Evolutionary conservation across 2,888 invertebrate genomes (phyloP).

Genomic region (Ptilodon capucinus): DNA sequence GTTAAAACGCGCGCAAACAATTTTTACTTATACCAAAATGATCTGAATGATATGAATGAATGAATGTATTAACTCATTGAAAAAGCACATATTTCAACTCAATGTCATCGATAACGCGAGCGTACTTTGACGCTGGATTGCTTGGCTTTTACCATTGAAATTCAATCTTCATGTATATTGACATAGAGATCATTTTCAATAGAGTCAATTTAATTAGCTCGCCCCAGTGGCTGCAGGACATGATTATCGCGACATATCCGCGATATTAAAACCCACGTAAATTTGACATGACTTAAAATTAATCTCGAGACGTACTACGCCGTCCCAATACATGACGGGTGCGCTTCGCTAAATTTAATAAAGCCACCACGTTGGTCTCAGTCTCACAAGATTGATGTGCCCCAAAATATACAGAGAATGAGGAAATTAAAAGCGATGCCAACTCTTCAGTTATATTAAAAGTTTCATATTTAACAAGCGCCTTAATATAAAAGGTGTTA

Average conservation of each 20-base stretch:
- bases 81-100: too few species aligned
- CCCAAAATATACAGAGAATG: constrained; percentile 49
- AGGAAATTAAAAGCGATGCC: constrained; percentile 57
- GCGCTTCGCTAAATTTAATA: constrained; percentile 70
- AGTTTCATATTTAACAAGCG: constrained; percentile 43
- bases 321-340: constrained; percentile 50
- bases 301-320: constrained; percentile 51
- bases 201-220: too few species aligned
- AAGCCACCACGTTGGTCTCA: constrained; percentile 54
- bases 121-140: too few species aligned
- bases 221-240: too few species aligned
- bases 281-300: constrained; percentile 69
- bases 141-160: too few species aligned
- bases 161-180: too few species aligned
- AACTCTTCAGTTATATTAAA: constrained; percentile 53
- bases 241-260: constrained; percentile 47
- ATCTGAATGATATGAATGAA: too few species aligned
- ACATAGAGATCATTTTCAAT: too few species aligned
- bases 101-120: too few species aligned
- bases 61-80: too few species aligned
- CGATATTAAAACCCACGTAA: constrained; percentile 56
- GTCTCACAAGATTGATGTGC: constrained; percentile 69
- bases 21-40: too few species aligned
- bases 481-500: constrained; percentile 22
- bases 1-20: too few species aligned